Evolutionary conservation across 1,140 invertebrate genomes (phyloP), one percentile per base, ranked within the genome.

Genomic region (Scylla paramamosain): DNA sequence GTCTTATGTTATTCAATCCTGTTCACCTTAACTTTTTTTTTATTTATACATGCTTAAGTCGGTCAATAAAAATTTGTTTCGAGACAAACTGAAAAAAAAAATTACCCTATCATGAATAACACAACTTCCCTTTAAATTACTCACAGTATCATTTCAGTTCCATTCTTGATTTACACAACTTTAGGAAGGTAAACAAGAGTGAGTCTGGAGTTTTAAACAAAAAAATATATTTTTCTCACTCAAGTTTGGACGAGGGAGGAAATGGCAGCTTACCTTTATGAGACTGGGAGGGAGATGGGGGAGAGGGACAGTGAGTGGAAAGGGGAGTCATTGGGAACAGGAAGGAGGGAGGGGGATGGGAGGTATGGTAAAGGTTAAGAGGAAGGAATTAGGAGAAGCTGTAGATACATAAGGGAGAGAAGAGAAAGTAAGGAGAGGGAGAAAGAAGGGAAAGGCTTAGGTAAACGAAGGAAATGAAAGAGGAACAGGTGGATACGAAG

Each of bases 201-300:
- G 52, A 59, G 16, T 3, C 2, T 14, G 16, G 52, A 59, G 52
- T 59, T 59, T 59, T 3, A 4, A 14, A 12, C 2, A 59, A 59
- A 59, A 59, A 59, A 59, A 12, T 48, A 48, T 14, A 14, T 8
- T n/a, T 77, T n/a, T 77, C 67, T 77, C 52, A 77, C 67, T 7
- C 0, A 77, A 77, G 67, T 77, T 77, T 77, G 20, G 20, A n/a
- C 67, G 1, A 8, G 25, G n/a, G 25, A n/a, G 25, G 67, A 77
- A 77, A 77, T 77, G 67, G 67, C n/a, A 25, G 67, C 67, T 77
- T 77, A 77, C 67, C 25, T 77, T n/a, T n/a, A 77, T 77, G 67
- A 77, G 67, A n/a, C 12, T 12, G 67, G 67, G 16, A n/a, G 25
- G 67, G 16, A 77, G 67, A n/a, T 2, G 8, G 67, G 25, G 8